Conservation (phyloP, 2,888 invertebrate species). For the Drosophila algonquin region DNA sequence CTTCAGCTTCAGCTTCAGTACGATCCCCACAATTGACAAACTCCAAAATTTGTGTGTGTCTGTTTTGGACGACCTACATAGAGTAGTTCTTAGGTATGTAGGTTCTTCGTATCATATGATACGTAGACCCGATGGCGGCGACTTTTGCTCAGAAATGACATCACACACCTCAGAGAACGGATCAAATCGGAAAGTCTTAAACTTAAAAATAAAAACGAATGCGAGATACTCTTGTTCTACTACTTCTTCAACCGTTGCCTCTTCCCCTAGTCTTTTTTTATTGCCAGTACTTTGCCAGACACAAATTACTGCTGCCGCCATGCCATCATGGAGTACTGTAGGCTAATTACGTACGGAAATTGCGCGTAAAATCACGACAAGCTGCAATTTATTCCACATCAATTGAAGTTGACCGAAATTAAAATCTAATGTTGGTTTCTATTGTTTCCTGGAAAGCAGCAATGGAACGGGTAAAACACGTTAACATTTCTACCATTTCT, state of each 20-base stretch:
- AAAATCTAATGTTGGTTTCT: slow-evolving; percentile 14
- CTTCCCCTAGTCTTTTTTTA: slow-evolving; percentile 2
- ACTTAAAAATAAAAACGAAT: slow-evolving; percentile 17
- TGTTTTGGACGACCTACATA: slow-evolving; percentile 63
- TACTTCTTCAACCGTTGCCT: slow-evolving; percentile 38
- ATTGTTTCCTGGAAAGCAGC: slow-evolving; percentile 4
- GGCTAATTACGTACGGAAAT: slow-evolving; percentile 76
- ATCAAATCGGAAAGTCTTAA: slow-evolving; percentile 53
- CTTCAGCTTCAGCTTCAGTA: slow-evolving; percentile 42
- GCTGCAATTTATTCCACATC: slow-evolving; percentile 72
- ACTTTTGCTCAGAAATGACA: slow-evolving; percentile 56
- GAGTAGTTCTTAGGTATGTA: slow-evolving; percentile 27
- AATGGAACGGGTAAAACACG: slow-evolving; percentile 4
- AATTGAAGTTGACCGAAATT: slow-evolving; percentile 53
- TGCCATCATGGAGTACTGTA: too few species aligned
- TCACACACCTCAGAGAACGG: slow-evolving; percentile 56
- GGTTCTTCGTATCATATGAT: slow-evolving; percentile 9
- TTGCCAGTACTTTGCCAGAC: slow-evolving; percentile 40
- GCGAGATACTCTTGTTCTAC: background rate
- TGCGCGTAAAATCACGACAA: slow-evolving; percentile 76
- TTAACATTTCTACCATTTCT: background rate
- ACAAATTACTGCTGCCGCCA: slow-evolving; percentile 22
- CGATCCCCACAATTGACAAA: slow-evolving; percentile 65
- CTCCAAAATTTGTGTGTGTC: slow-evolving; percentile 24
- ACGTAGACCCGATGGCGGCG: slow-evolving; percentile 48